Percentiles rank a stretch among this genome's conserved stretches.
These are phyloP conservation scores for Nicator chloris DNA, from an alignment of 2,113 vertebrate genomes.

Conservation along the genomic window DNA sequence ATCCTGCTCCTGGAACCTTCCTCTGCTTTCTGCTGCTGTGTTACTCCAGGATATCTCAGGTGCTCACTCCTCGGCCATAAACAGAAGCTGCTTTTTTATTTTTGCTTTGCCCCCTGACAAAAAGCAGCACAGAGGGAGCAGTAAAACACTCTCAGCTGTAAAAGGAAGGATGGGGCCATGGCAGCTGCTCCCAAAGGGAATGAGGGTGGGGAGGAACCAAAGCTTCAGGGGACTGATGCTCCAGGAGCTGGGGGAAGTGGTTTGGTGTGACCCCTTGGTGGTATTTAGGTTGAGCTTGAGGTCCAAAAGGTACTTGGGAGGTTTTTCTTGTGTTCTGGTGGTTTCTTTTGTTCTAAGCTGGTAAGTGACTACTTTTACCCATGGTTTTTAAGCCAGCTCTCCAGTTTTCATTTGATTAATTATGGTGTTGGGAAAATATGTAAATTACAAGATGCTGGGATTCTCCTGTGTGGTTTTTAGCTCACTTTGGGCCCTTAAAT, in stretches of 20 bases:
- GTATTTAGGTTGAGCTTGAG: neutral
- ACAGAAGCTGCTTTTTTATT: neutral
- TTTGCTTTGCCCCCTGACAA: neutral
- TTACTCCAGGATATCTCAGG: neutral
- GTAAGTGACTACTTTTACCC: neutral
- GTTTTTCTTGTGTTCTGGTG: neutral
- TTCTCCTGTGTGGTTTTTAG: neutral
- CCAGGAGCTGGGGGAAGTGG: neutral
- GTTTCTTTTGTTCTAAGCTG: neutral
- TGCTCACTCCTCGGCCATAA: neutral
- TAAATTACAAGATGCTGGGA: neutral
- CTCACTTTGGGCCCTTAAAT: neutral
- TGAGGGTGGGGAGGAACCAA: neutral
- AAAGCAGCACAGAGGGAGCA: neutral
- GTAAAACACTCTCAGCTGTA: neutral
- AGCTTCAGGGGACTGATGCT: neutral
- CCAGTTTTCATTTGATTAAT: neutral
- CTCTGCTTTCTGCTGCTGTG: fast-evolving
- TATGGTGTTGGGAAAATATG: neutral
- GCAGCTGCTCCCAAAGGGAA: neutral
- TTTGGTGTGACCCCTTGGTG: neutral
- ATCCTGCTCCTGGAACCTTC: neutral
- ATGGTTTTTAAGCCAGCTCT: fast-evolving
- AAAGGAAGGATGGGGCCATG: neutral
- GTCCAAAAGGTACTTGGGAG: fast-evolving